Evolutionary conservation across 2,113 vertebrate genomes (phyloP), one percentile per base, ranked within the genome.

Genomic region (Peromyscus polionotus): DNA sequence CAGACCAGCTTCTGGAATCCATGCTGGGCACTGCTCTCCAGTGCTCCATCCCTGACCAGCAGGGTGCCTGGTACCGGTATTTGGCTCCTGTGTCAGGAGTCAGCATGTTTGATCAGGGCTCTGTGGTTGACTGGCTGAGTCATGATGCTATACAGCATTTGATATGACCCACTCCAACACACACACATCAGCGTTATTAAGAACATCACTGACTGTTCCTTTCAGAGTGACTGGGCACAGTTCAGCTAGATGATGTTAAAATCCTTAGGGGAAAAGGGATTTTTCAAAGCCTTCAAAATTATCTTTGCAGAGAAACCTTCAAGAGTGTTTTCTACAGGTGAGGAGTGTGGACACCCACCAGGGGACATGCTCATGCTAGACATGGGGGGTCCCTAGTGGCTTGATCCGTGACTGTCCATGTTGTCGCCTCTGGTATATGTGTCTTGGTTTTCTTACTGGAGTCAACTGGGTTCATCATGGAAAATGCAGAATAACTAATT

Each of bases 151-250:
- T 17, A 42, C 10, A 1, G 19, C 20, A 8, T 76, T 70, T 75
- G 70, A 76, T 17, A 33, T 26, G 59, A 4, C 80, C 14, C 3
- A 11, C 31, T 72, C 42, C 14, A 28, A 63, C 72, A 84, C n/a
- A 42, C n/a, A 42, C 14, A 51, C 42, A 65, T 65, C 22, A 63
- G 86, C 45, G 24, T 94, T 36, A 76, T 51, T 80, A 79, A 88
- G 89, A 96, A 95, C 39, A 94, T 54, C 70, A 54, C 79, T 87
- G 88, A 83, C 83, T 93, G 59, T 87, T 90, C 91, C n/a, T 93
- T 96, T 89, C 33, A 87, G 73, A 93, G 81, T 59, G 80, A 63
- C 10, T 65, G 85, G 77, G 57, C 68, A 92, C 0, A 57, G 68
- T 76, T 95, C 24, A 88, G 70, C 75, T 73, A 39, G n/a, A 88